Percentiles rank a stretch among this genome's conserved stretches.
These are phyloP conservation scores for Halesus radiatus DNA, from an alignment of 1,140 invertebrate genomes.

Conservation along the genomic window DNA sequence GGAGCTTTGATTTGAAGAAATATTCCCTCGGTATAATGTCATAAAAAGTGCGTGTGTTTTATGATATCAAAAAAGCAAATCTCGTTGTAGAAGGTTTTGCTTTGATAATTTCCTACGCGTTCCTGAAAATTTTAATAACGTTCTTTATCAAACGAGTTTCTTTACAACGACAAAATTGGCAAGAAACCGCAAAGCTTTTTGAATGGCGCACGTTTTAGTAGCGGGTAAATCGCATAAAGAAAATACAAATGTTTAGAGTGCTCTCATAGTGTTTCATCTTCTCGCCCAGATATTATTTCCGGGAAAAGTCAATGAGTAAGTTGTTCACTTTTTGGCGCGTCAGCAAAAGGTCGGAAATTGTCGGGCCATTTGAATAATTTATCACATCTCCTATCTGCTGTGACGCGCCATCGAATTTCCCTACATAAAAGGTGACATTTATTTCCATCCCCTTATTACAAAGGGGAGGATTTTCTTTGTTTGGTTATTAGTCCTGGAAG, in stretches of 20 bases:
- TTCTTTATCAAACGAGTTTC: not conserved
- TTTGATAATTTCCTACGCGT: not conserved
- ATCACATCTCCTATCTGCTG: constrained; percentile 22
- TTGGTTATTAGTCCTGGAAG: constrained; percentile 14
- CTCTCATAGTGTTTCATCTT: not conserved
- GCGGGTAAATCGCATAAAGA: not conserved
- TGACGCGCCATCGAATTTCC: constrained; percentile 3
- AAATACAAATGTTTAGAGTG: constrained; percentile 21
- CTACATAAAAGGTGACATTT: constrained; percentile 32
- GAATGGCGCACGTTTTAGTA: not conserved
- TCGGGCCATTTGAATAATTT: constrained; percentile 34
- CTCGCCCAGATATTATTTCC: not conserved
- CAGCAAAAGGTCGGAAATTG: constrained; percentile 34
- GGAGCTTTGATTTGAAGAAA: not conserved
- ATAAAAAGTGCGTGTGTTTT: not conserved
- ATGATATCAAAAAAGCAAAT: not conserved
- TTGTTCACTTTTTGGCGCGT: constrained; percentile 9
- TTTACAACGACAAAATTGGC: constrained; percentile 19
- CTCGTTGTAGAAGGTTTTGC: not conserved
- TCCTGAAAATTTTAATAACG: constrained; percentile 4
- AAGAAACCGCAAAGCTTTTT: constrained; percentile 18
- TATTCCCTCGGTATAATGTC: not conserved
- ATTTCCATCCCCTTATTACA: not conserved
- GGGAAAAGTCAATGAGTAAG: constrained; percentile 12
- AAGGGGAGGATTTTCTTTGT: constrained; percentile 36